Percentiles rank a stretch among this genome's conserved stretches.
These are phyloP conservation scores for Phodopus roborovskii DNA, from an alignment of 2,113 vertebrate species.

Conservation along the genomic window DNA sequence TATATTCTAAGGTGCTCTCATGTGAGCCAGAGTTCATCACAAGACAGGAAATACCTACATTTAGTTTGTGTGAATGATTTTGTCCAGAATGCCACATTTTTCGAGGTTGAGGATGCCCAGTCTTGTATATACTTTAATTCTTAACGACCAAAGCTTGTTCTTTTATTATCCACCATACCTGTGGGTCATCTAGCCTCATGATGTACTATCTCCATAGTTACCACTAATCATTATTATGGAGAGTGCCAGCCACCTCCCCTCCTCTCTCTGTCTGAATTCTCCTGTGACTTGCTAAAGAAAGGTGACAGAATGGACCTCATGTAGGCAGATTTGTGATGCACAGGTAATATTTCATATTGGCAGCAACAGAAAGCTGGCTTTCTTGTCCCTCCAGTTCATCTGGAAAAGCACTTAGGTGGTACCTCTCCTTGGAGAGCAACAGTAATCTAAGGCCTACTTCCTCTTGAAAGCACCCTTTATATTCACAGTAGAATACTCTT, in stretches of 20 bases:
- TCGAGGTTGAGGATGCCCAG: neutral
- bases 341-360: neutral
- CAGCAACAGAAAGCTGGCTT: neutral
- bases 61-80: neutral
- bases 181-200: neutral
- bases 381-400: neutral
- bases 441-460: slow-evolving; percentile 76
- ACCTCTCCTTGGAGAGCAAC: slow-evolving; percentile 66
- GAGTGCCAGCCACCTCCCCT: neutral
- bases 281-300: neutral
- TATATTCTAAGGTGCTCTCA: neutral
- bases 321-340: neutral
- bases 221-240: neutral
- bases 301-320: neutral
- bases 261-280: neutral
- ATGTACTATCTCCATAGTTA: neutral
- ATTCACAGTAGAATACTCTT: slow-evolving; percentile 80
- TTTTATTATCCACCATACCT: neutral
- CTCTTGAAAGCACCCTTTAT: slow-evolving; percentile 77
- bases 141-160: slow-evolving; percentile 20
- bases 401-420: slow-evolving; percentile 52
- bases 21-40: neutral
- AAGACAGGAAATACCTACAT: neutral
- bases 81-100: slow-evolving; percentile 34
- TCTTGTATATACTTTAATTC: neutral